A percentile compares a stretch with the other conserved stretches of the same genome.
Conservation (phyloP, 2,113 vertebrate species). For the Forbesichthys agassizii region DNA sequence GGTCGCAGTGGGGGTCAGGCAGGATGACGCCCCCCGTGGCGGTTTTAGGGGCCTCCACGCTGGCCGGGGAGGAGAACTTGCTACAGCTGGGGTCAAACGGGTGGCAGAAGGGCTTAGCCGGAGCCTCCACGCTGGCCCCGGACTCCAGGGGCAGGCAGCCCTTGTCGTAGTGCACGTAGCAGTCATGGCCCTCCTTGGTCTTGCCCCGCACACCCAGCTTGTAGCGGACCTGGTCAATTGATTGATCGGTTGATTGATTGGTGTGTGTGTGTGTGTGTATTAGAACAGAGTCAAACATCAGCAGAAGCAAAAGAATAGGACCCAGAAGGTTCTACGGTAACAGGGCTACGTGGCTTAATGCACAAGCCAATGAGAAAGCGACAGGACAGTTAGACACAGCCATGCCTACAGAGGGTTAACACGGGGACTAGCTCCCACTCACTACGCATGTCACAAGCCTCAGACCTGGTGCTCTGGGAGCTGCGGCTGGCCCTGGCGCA, state of each 20-base stretch:
- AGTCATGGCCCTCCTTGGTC: constrained; percentile 79
- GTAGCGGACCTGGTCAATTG: constrained; percentile 65
- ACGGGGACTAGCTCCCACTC: constrained; percentile 26
- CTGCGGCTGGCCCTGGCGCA: constrained; percentile 53
- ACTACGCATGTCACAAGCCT: constrained; percentile 44
- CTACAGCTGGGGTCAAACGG: constrained; percentile 74
- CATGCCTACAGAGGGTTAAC: constrained; percentile 15
- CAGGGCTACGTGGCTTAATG: constrained; percentile 46
- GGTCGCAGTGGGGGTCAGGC: constrained; percentile 78
- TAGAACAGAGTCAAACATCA: constrained; percentile 43
- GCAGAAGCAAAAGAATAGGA: constrained; percentile 19
- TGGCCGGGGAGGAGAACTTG: constrained; percentile 50
- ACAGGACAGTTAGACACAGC: constrained; percentile 22
- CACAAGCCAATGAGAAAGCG: constrained; percentile 30
- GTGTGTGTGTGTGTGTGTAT: constrained; percentile 39
- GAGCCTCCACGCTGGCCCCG: constrained; percentile 41
- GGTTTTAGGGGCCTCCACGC: constrained; percentile 15
- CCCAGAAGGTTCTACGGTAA: constrained; percentile 40
- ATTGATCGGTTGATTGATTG: constrained; percentile 42
- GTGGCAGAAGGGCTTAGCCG: constrained; percentile 67
- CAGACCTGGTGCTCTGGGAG: constrained; percentile 74
- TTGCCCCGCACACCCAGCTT: constrained; percentile 70
- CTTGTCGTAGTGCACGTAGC: constrained; percentile 78
- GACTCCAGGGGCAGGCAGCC: constrained; percentile 69
- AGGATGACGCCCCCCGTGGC: constrained; percentile 62